phyloP scores from a whole-genome alignment of 1,140 invertebrate species.

The Latrodectus geometricus region DNA sequence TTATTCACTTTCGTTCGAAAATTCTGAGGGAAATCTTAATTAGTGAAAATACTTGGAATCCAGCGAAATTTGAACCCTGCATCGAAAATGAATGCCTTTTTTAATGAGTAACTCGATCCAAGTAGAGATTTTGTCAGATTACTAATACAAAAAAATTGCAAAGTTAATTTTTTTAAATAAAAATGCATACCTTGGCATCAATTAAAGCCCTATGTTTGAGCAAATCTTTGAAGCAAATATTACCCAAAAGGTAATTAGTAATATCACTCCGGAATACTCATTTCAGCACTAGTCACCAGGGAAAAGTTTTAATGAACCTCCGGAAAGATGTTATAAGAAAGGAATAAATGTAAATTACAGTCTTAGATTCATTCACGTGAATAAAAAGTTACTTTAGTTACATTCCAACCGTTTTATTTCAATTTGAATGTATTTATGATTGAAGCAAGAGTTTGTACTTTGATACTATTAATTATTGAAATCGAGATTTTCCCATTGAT shows the following conservation, averaged over 20 bases:
- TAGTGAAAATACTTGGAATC: neutral
- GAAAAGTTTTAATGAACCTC: neutral
- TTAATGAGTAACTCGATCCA: neutral
- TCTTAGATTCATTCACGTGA: too few species aligned
- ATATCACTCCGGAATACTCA: neutral
- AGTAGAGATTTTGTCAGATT: neutral
- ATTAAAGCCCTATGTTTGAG: neutral
- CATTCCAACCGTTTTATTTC: too few species aligned
- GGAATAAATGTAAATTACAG: too few species aligned
- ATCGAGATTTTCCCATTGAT: too few species aligned
- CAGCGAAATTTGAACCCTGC: neutral
- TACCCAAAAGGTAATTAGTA: conserved; percentile 1
- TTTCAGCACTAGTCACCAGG: neutral
- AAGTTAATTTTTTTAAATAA: neutral
- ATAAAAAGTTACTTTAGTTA: too few species aligned
- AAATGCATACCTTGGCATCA: neutral
- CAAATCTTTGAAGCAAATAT: neutral
- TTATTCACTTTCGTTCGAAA: neutral
- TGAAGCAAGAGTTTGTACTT: too few species aligned
- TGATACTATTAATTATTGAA: too few species aligned
- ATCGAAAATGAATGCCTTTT: neutral
- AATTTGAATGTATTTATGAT: too few species aligned
- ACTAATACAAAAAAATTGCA: neutral
- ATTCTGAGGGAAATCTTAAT: neutral
- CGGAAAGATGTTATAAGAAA: too few species aligned